Evolutionary conservation across 2,888 invertebrate species (phyloP), one percentile per base, ranked within the genome.

Genomic region (Lydus trimaculatus): DNA sequence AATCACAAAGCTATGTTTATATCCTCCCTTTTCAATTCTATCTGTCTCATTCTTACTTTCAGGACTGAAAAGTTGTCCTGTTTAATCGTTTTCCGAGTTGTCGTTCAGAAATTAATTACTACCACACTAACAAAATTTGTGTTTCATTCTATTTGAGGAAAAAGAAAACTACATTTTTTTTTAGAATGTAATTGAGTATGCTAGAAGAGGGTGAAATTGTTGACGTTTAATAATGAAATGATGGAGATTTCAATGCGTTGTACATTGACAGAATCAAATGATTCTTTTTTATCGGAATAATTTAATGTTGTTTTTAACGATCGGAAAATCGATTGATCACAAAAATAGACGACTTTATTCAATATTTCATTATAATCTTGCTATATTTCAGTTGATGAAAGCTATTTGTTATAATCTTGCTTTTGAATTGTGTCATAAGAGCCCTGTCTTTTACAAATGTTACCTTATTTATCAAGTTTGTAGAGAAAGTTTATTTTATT

Each of bases 61-160:
- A 43, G 43, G 43, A n/a, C 43, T 17, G 70, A 67, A n/a, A 69
- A 67, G 71, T 72, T 71, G 70, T 74, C 72, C 69, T 63, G 76
- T 78, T 80, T 81, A 82, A 82, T 82, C 82, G 82, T 79, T 83
- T 83, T 83, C 79, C 79, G 79, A 82, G 81, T 82, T 82, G 83
- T 81, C 82, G 80, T 82, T 83, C 79, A 79, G 79, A 81, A 83
- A 84, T 84, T 84, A 84, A 84, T 84, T 84, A 82, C 81, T 70
- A 72, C 76, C 75, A 67, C 60, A 68, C 77, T 78, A 79, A 80
- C 80, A 75, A 79, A 80, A 78, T 80, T 80, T 77, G 75, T 73
- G 73, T 43, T 43, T 43, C 43, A 43, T 43, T 76, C 75, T 75
- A 78, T 77, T 76, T 78, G 77, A 31, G 63, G 64, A 74, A 71